Evolutionary conservation across 2,797 vertebrate genomes (phyloP), one percentile per base, ranked within the genome.

Genomic region (Sebastes taczanowskii): DNA sequence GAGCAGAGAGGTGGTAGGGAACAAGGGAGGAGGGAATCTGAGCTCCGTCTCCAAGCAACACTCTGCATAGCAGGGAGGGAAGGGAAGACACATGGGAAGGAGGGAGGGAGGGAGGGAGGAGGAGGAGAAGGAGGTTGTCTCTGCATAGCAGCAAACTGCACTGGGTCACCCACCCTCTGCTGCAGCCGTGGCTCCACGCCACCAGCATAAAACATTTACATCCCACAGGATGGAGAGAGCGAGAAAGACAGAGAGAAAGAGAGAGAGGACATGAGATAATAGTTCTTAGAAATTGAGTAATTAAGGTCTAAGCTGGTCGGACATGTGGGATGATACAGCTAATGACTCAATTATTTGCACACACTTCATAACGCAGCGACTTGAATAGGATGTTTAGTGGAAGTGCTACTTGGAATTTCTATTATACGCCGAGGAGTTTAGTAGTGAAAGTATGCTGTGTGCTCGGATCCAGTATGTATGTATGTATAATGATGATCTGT

Each of bases 121-220:
- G 49, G 72, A 76, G 74, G 70, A 76, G 82, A 74, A 68, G 84
- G 73, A 86, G 86, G 82, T 75, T 86, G 91, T 91, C 93, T 94
- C 94, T 95, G 94, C 95, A 95, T 95, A 96, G 95, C 95, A 95
- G 95, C 94, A 96, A 95, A 95, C 91, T 94, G 90, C 91, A 93
- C 87, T 94, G 92, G 93, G 92, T 95, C 94, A 94, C 78, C 87
- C 91, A 83, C 87, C 91, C 89, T 93, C 86, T 94, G 92, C 95
- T 96, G 95, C 94, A 95, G 91, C 87, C 80, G 25, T 95, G 94
- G 92, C 94, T 93, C 89, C 83, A 86, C 29, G 92, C 93, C 94
- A 94, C 90, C 81, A 86, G 80, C 83, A 94, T 93, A 78, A 95
- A 94, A 92, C 88, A 94, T 94, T 93, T 90, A 95, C 88, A 91